A percentile compares a stretch with the other conserved stretches of the same genome.
These are phyloP conservation scores for Thereva nobilitata DNA, from an alignment of 2,888 invertebrate genomes.

Conservation along the genomic window DNA sequence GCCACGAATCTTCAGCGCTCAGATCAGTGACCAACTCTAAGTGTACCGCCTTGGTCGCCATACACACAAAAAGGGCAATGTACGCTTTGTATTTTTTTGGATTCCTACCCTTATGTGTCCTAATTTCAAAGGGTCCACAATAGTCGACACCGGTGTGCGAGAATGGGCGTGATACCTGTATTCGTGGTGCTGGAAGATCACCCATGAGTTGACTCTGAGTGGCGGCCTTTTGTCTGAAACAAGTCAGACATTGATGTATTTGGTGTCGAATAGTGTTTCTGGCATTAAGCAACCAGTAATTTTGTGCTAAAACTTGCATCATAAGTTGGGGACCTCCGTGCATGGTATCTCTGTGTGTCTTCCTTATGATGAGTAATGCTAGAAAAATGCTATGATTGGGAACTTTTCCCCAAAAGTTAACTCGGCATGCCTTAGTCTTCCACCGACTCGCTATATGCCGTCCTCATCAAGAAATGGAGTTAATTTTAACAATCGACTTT, in stretches of 20 bases:
- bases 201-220: no score
- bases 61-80: no score
- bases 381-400: constrained; percentile 11
- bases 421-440: constrained; percentile 42
- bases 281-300: background rate
- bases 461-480: constrained; percentile 43
- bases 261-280: background rate
- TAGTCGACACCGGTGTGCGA: no score
- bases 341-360: no score
- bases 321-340: background rate
- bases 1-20: no score
- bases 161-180: no score
- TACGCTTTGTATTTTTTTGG: no score
- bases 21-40: no score
- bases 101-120: no score
- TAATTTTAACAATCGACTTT: constrained; percentile 32
- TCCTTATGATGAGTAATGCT: background rate
- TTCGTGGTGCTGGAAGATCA: no score
- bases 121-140: no score
- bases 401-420: constrained; percentile 39
- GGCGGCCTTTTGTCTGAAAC: background rate
- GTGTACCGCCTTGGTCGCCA: no score
- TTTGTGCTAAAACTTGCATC: background rate
- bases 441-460: constrained; percentile 46
- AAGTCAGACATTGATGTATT: background rate